Percentiles rank a stretch among this genome's conserved stretches.
These are phyloP conservation scores for Drepanosiphum platanoidis DNA, from an alignment of 2,888 invertebrate genomes.

Conservation along the genomic window DNA sequence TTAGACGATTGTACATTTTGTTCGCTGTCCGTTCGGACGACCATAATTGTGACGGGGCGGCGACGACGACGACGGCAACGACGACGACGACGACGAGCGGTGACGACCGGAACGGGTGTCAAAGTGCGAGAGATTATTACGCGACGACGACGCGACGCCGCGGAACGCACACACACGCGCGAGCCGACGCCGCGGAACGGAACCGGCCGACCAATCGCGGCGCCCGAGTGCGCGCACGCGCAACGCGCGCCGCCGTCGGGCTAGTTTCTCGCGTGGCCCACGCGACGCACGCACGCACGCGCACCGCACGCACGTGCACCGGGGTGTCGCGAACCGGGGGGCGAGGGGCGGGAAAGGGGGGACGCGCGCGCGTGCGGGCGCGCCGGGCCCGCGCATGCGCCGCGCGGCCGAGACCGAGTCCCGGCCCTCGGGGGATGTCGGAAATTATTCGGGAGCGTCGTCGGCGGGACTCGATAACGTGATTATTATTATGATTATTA, in stretches of 20 bases:
- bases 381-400: background rate
- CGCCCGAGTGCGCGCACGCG: background rate
- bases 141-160: background rate
- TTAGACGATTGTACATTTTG: constrained; percentile 26
- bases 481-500: no score
- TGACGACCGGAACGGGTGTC: constrained; percentile 43
- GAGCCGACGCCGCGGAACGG: constrained; percentile 18
- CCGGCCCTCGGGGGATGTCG: no score
- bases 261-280: background rate
- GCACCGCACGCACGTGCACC: background rate
- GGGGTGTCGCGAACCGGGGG: background rate
- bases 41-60: constrained; percentile 47
- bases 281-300: no score
- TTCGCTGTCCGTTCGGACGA: constrained; percentile 33
- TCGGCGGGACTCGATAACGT: no score
- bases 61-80: no score
- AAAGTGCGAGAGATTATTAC: background rate
- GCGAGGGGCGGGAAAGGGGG: background rate
- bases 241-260: background rate
- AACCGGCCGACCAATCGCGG: constrained; percentile 23
- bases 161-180: constrained; percentile 14
- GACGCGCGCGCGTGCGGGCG: background rate
- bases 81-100: constrained; percentile 34
- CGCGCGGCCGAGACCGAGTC: background rate
- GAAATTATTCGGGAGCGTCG: no score